Evolutionary conservation across 2,888 invertebrate genomes (phyloP).

Genomic region (Trilocha varians): DNA sequence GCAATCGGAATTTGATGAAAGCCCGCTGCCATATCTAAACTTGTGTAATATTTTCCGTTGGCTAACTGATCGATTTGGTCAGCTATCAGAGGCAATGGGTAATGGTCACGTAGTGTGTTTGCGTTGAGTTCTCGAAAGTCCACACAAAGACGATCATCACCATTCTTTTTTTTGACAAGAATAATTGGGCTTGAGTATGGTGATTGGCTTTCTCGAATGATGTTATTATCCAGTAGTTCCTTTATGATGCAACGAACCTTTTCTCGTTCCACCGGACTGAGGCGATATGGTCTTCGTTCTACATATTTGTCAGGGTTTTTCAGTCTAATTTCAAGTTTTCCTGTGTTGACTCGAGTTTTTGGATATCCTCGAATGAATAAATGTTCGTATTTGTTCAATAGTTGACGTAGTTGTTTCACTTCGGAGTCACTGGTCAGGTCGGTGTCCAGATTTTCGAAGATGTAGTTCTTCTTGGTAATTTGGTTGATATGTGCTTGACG

Average conservation of each 20-base stretch:
- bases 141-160: constrained; percentile 12
- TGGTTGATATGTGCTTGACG: constrained; percentile 10
- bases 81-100: constrained; percentile 9
- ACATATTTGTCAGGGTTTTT: constrained; percentile 20
- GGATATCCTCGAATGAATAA: constrained; percentile 19
- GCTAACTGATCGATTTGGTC: constrained; percentile 11
- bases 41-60: constrained; percentile 3
- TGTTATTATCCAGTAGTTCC: constrained; percentile 20
- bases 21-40: constrained; percentile 10
- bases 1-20: constrained; percentile 17
- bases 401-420: constrained; percentile 8
- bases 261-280: constrained; percentile 21
- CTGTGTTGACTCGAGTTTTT: constrained; percentile 19
- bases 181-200: constrained; percentile 22
- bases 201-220: constrained; percentile 23
- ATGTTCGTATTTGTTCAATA: constrained; percentile 18
- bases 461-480: constrained; percentile 5
- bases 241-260: constrained; percentile 18
- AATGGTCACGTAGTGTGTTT: constrained; percentile 11
- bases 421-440: constrained; percentile 13
- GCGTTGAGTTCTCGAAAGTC: constrained; percentile 10
- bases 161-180: constrained; percentile 23
- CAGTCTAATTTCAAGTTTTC: constrained; percentile 6
- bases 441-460: constrained; percentile 15
- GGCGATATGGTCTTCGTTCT: constrained; percentile 20